Evolutionary conservation across 2,797 vertebrate species (phyloP).

Genomic region (Malacoctenus gilli): DNA sequence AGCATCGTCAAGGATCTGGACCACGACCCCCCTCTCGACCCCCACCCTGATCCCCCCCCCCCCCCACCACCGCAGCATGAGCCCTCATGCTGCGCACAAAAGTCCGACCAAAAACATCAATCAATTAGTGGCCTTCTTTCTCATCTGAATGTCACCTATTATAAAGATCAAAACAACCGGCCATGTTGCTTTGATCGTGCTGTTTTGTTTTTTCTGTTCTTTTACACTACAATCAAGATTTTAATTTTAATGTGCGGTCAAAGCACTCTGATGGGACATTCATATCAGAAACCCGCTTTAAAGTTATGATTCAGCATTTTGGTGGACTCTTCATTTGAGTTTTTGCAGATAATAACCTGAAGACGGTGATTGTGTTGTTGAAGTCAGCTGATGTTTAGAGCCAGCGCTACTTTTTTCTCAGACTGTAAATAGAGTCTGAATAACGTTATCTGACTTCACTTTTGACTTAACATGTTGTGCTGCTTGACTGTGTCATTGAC

Average conservation of each 20-base stretch:
- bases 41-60: constrained; percentile 17
- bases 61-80: constrained; percentile 28
- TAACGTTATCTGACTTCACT: no score
- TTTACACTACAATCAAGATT: no score
- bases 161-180: background rate
- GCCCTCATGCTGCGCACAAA: constrained; percentile 34
- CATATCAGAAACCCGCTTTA: background rate
- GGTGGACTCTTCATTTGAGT: background rate
- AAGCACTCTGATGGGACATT: background rate
- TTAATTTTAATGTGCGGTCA: background rate
- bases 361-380: background rate
- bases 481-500: no score
- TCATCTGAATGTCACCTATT: constrained; percentile 3
- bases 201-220: no score
- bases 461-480: no score
- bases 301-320: background rate
- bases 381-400: background rate
- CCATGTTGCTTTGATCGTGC: no score
- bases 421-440: no score
- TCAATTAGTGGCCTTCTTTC: constrained; percentile 25
- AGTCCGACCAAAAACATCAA: constrained; percentile 31
- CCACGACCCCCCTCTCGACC: constrained; percentile 11
- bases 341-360: background rate
- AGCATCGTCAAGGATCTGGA: constrained; percentile 59
- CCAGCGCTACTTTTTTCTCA: no score